phyloP scores from a whole-genome alignment of 2,797 vertebrate species.

The Dendrocincla fuliginosa region DNA sequence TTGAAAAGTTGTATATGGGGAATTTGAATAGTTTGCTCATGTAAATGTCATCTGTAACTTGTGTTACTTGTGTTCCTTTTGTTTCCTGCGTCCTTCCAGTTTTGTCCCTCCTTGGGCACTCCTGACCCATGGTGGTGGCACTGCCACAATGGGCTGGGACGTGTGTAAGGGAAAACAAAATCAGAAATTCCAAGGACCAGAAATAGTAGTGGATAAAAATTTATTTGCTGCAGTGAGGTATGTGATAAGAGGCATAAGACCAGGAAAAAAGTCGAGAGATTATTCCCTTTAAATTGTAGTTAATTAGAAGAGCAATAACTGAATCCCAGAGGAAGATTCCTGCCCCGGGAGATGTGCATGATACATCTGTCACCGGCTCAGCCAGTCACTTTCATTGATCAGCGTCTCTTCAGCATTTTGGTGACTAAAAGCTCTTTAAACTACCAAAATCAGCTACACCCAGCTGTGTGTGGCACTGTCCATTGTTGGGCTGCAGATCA shows the following conservation, averaged over 20 bases:
- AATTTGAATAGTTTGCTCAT: background rate
- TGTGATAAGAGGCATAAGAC: slow-evolving; percentile 6
- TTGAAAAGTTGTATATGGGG: background rate
- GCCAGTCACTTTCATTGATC: background rate
- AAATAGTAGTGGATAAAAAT: slow-evolving; percentile 14
- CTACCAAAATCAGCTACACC: background rate
- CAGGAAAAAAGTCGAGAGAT: slow-evolving; percentile 16
- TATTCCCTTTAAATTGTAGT: slow-evolving; percentile 51
- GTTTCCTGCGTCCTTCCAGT: background rate
- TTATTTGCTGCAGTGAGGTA: slow-evolving; percentile 60
- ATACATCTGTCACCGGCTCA: background rate
- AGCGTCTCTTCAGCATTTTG: background rate
- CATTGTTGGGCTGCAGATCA: background rate
- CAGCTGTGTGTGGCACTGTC: background rate
- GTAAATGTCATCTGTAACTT: background rate
- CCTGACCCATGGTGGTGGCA: background rate
- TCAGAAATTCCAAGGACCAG: background rate
- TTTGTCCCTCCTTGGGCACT: background rate
- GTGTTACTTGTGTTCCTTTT: background rate
- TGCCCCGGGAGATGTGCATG: background rate
- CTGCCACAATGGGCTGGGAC: background rate
- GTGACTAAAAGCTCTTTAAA: slow-evolving; percentile 37
- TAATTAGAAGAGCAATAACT: slow-evolving; percentile 37
- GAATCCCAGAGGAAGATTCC: slow-evolving; percentile 25
- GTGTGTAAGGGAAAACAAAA: background rate